Percentiles rank a stretch among this genome's conserved stretches.
These are phyloP conservation scores for Drosophila bocqueti DNA, from an alignment of 1,140 invertebrate genomes.

Conservation along the genomic window DNA sequence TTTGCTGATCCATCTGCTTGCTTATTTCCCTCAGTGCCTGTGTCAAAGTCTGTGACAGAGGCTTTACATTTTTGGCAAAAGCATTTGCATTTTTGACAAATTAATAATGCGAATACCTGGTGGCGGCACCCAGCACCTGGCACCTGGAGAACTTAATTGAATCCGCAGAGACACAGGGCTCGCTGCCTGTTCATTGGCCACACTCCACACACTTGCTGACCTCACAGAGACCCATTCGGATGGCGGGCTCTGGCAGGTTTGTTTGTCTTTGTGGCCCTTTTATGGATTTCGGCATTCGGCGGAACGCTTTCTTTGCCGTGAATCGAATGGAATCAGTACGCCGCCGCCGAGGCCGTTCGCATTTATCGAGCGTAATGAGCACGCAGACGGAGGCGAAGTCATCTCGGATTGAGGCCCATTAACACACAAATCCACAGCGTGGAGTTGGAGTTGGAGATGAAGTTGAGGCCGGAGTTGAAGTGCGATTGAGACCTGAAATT, in stretches of 20 bases:
- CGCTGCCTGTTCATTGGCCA: constrained; percentile 16
- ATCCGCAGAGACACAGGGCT: background rate
- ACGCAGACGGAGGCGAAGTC: background rate
- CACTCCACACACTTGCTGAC: constrained; percentile 56
- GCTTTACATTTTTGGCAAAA: constrained; percentile 19
- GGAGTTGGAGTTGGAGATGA: constrained; percentile 2
- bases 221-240: constrained; percentile 61
- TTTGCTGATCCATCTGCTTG: background rate
- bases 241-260: background rate
- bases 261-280: constrained; percentile 30
- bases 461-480: constrained; percentile 9
- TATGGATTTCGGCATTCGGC: constrained; percentile 35
- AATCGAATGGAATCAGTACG: constrained; percentile 16
- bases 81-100: constrained; percentile 50
- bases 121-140: background rate
- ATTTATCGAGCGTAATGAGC: constrained; percentile 70
- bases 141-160: constrained; percentile 46
- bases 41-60: constrained; percentile 10
- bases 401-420: constrained; percentile 35
- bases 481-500: constrained; percentile 12
- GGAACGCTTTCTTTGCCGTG: constrained; percentile 67
- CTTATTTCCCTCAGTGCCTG: background rate
- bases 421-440: constrained; percentile 56
- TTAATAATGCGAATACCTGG: constrained; percentile 40
- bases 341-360: constrained; percentile 43